A percentile compares a stretch with the other conserved stretches of the same genome.
phyloP scores from a whole-genome alignment of 2,797 vertebrate species.

The Steatocranus sp. region DNA sequence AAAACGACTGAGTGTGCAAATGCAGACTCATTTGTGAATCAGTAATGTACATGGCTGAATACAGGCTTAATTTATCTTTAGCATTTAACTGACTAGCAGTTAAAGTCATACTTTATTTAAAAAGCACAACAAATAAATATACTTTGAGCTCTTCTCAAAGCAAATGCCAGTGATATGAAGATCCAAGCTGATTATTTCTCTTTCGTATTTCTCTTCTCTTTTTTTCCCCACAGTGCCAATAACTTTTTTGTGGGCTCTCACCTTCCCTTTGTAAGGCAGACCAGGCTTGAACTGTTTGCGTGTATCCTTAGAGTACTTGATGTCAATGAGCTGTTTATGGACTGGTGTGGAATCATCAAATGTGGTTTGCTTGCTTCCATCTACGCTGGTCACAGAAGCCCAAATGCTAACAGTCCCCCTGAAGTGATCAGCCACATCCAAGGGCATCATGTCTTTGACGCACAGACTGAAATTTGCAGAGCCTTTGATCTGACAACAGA shows the following conservation, averaged over 20 bases:
- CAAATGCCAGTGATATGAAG: background rate
- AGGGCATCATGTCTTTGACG: constrained; percentile 89
- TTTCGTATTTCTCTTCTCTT: background rate
- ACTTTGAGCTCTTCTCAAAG: background rate
- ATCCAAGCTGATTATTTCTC: background rate
- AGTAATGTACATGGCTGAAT: background rate
- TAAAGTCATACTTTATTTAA: background rate
- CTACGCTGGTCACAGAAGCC: constrained; percentile 81
- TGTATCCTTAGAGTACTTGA: constrained; percentile 90
- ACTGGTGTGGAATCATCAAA: constrained; percentile 89
- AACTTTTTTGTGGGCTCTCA: constrained; percentile 35
- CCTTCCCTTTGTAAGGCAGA: constrained; percentile 91
- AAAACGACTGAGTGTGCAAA: background rate
- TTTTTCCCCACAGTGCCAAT: background rate
- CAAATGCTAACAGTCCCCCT: constrained; percentile 88
- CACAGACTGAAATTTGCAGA: constrained; percentile 85
- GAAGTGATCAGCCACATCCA: constrained; percentile 90
- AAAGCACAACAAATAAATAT: background rate
- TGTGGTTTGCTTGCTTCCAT: constrained; percentile 85
- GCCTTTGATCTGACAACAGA: constrained; percentile 80
- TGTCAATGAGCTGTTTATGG: constrained; percentile 92
- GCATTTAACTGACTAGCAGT: background rate
- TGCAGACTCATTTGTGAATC: background rate
- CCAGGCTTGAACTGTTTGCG: constrained; percentile 94
- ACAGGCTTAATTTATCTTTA: background rate